Conservation (phyloP, 2,888 invertebrate genomes). For the Patella depressa region DNA sequence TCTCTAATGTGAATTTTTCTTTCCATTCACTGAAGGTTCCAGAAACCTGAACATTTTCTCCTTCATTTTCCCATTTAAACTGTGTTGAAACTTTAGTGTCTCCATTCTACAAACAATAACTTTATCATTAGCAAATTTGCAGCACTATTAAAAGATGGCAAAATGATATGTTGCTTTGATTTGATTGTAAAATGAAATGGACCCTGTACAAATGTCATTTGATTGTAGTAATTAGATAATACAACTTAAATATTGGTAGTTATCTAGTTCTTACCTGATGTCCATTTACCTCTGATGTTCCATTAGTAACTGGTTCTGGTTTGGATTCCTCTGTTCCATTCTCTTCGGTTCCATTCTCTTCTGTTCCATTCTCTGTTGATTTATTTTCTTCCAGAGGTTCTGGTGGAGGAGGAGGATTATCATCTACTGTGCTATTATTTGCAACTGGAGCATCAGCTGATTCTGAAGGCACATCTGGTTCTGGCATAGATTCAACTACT, state of each 20-base stretch:
- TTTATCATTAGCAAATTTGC: no score
- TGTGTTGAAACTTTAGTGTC: slow-evolving; percentile 42
- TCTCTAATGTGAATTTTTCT: slow-evolving; percentile 51
- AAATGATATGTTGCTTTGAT: no score
- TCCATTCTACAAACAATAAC: slow-evolving; percentile 20
- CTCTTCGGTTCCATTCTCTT: background rate
- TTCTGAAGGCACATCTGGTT: slow-evolving; percentile 8
- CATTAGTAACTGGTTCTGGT: background rate
- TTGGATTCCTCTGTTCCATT: background rate
- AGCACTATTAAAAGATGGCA: no score
- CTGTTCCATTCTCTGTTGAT: background rate
- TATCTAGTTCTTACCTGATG: background rate
- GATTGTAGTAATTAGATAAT: background rate
- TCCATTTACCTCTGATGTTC: background rate
- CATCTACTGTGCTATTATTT: slow-evolving; percentile 7
- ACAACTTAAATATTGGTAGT: background rate
- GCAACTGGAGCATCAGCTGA: slow-evolving; percentile 18
- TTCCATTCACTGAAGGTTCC: slow-evolving; percentile 61
- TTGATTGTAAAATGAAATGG: no score
- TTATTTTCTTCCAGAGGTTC: slow-evolving; percentile 7
- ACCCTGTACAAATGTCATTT: no score
- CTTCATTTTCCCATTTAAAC: slow-evolving; percentile 56
- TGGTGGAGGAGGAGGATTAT: background rate
- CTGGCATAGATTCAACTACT: slow-evolving; percentile 11
- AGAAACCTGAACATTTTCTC: slow-evolving; percentile 51